Percentiles rank a stretch among this genome's conserved stretches.
Evolutionary conservation across 2,797 vertebrate genomes (phyloP).

Genomic region (Coreius guichenoti): DNA sequence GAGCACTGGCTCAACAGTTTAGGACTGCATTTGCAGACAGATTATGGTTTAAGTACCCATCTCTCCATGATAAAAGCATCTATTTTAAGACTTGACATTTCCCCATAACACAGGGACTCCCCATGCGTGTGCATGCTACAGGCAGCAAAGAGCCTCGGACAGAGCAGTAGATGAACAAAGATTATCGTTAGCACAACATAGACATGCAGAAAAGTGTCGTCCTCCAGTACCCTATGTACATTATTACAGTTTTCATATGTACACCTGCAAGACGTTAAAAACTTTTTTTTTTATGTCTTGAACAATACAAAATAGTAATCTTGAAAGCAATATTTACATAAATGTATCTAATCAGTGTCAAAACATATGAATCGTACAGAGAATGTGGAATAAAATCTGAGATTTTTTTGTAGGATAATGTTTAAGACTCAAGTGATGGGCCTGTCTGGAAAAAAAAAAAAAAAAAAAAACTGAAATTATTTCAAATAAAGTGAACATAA

Average conservation of each 20-base stretch:
- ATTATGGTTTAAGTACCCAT: conserved; percentile 76
- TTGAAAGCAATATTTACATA: conserved; percentile 99
- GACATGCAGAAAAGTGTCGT: conserved; percentile 93
- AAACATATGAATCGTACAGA: conserved; percentile 77
- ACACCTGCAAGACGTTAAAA: conserved; percentile 94
- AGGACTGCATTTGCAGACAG: conserved; percentile 74
- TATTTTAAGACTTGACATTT: conserved; percentile 85
- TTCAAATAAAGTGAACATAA: conserved; percentile 66
- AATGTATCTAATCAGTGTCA: conserved; percentile 81
- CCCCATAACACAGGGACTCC: conserved; percentile 84
- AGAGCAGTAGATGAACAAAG: conserved; percentile 82
- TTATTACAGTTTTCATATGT: conserved; percentile 92
- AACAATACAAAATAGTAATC: conserved; percentile 99
- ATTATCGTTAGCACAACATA: conserved; percentile 93
- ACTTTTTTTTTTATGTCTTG: conserved; percentile 88
- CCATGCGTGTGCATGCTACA: conserved; percentile 88
- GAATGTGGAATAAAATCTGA: conserved; percentile 72
- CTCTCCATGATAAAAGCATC: conserved; percentile 74
- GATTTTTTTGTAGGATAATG: conserved; percentile 72
- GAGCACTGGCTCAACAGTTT: conserved; percentile 76
- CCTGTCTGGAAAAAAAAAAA: neutral
- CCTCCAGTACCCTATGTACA: conserved; percentile 96
- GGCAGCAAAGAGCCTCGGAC: conserved; percentile 85
- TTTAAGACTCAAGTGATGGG: conserved; percentile 73
- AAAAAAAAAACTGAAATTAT: conserved; percentile 30